Percentiles rank a stretch among this genome's conserved stretches.
phyloP scores from a whole-genome alignment of 2,888 invertebrate species.

The Hoplodrina ambigua region DNA sequence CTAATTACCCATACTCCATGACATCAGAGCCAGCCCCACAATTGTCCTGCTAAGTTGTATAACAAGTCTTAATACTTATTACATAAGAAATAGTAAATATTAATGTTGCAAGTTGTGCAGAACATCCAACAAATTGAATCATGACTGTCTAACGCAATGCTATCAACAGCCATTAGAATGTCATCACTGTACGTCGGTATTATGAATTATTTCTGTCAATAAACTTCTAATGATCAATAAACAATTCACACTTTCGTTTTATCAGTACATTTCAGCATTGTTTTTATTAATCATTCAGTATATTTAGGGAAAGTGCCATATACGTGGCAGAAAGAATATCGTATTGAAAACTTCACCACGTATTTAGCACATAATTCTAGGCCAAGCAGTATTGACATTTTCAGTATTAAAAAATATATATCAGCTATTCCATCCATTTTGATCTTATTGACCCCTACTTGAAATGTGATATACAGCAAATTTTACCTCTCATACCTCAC shows the following conservation, averaged over 20 bases:
- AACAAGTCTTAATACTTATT: conserved; percentile 14
- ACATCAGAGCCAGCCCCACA: conserved; percentile 11
- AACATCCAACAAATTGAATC: conserved; percentile 43
- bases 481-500: too few species aligned
- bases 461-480: too few species aligned
- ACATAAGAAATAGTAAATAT: conserved; percentile 18
- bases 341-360: too few species aligned
- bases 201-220: conserved; percentile 25
- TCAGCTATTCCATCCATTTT: too few species aligned
- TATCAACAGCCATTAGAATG: conserved; percentile 24
- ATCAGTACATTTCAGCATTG: conserved; percentile 26
- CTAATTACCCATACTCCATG: conserved; percentile 1
- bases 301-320: too few species aligned
- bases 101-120: conserved; percentile 37
- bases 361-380: too few species aligned
- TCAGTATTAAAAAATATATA: too few species aligned
- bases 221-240: conserved; percentile 30
- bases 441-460: too few species aligned
- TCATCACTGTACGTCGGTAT: conserved; percentile 26
- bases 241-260: conserved; percentile 32
- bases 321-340: too few species aligned
- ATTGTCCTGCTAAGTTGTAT: conserved; percentile 19
- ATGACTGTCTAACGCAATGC: conserved; percentile 21
- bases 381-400: too few species aligned
- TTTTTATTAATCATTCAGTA: conserved; percentile 11